phyloP scores from a whole-genome alignment of 2,797 vertebrate species.

The Eospalax fontanierii region DNA sequence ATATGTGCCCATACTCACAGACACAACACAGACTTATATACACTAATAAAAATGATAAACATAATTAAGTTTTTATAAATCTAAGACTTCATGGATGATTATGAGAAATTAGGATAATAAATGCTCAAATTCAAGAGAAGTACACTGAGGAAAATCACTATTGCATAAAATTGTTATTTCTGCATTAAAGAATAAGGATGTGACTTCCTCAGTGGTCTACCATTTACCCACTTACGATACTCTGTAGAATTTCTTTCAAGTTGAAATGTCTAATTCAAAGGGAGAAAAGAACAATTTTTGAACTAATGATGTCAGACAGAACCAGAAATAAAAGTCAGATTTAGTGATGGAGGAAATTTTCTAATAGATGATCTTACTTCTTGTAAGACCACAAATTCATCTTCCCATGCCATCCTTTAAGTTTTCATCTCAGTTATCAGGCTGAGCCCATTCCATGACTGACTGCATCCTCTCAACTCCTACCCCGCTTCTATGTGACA shows the following conservation, averaged over 20 bases:
- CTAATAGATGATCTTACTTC: not conserved
- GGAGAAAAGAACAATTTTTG: not conserved
- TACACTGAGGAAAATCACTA: conserved; percentile 1
- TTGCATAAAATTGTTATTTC: conserved; percentile 38
- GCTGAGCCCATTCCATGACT: not conserved
- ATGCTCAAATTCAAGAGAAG: not conserved
- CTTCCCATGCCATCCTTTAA: not conserved
- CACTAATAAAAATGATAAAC: not conserved
- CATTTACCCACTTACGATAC: conserved; percentile 18
- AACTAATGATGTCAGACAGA: not conserved
- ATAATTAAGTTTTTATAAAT: not conserved
- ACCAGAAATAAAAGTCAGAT: not conserved
- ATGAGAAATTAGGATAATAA: not conserved
- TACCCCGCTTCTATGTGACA: not conserved
- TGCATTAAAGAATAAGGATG: conserved; percentile 52
- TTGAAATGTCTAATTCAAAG: conserved; percentile 26
- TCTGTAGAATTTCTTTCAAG: not conserved
- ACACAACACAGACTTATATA: not conserved
- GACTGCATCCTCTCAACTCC: rapidly evolving
- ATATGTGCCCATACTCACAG: not conserved
- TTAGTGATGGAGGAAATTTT: conserved; percentile 11
- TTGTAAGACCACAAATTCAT: not conserved
- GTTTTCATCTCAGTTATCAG: not conserved
- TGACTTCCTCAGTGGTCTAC: not conserved
- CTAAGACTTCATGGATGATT: conserved; percentile 11